Evolutionary conservation across 1,140 invertebrate species (phyloP).

Genomic region (Magallana ariakensis): DNA sequence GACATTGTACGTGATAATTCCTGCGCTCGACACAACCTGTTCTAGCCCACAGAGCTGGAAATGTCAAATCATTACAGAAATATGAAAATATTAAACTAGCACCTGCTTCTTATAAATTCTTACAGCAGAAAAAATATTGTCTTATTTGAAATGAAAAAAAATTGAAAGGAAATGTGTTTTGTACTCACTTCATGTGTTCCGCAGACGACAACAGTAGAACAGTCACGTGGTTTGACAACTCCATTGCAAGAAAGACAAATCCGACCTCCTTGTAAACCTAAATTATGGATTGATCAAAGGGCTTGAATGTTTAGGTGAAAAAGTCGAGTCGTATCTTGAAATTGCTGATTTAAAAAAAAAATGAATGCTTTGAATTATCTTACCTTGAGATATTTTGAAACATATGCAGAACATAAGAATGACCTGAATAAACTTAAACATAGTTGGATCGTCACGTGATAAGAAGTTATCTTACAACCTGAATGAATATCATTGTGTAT

Average conservation of each 20-base stretch:
- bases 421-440: not conserved
- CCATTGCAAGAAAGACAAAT: not conserved
- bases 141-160: too few species aligned
- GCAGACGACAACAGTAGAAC: not conserved
- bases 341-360: not conserved
- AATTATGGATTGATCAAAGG: not conserved
- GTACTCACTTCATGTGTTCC: not conserved
- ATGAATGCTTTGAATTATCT: not conserved
- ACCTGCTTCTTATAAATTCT: too few species aligned
- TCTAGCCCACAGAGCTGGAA: not conserved
- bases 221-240: not conserved
- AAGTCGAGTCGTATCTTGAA: not conserved
- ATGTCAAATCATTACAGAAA: not conserved
- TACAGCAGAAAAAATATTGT: too few species aligned
- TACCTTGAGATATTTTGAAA: not conserved
- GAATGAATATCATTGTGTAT: not conserved
- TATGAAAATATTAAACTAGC: too few species aligned
- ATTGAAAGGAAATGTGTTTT: too few species aligned
- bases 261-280: not conserved
- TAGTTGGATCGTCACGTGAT: not conserved
- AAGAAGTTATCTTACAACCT: not conserved
- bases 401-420: not conserved
- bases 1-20: not conserved
- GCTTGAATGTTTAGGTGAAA: not conserved
- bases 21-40: not conserved